Evolutionary conservation across 2,113 vertebrate genomes (phyloP).

Genomic region (Aphyosemion australe): DNA sequence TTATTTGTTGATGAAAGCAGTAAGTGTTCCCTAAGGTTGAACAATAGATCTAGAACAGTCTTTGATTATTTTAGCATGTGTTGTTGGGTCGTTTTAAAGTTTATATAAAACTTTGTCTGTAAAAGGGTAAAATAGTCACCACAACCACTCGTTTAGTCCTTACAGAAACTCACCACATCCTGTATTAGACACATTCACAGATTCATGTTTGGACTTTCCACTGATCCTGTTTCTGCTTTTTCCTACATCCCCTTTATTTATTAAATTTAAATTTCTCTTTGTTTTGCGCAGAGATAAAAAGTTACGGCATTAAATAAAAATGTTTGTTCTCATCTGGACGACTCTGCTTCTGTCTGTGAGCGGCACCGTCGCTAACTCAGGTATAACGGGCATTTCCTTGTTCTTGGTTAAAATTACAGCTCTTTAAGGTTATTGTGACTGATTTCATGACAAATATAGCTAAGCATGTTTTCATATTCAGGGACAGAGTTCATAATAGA

Average conservation of each 20-base stretch:
- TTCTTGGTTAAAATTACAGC: background rate
- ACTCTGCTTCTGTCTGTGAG: constrained; percentile 22
- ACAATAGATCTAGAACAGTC: too few relatives aligned
- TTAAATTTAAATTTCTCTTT: background rate
- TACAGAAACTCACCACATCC: constrained; percentile 10
- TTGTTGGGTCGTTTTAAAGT: too few relatives aligned
- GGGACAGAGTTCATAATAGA: too few relatives aligned
- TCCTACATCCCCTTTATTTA: background rate
- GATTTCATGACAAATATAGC: too few relatives aligned
- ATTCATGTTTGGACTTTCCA: background rate
- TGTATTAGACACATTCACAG: background rate
- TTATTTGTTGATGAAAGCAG: too few relatives aligned
- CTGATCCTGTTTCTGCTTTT: background rate
- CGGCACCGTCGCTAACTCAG: constrained; percentile 6
- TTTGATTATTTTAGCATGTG: too few relatives aligned
- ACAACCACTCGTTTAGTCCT: too few relatives aligned
- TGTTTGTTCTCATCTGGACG: constrained; percentile 39
- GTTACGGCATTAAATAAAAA: constrained; percentile 17
- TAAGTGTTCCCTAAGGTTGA: background rate
- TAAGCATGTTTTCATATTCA: too few relatives aligned
- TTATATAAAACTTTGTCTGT: too few relatives aligned
- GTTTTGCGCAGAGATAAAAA: background rate
- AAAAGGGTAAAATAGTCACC: too few relatives aligned
- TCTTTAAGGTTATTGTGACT: background rate
- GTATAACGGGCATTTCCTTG: constrained; percentile 10